Percentiles rank a stretch among this genome's conserved stretches.
Evolutionary conservation across 2,888 invertebrate species (phyloP).

Genomic region (Sesia bembeciformis): DNA sequence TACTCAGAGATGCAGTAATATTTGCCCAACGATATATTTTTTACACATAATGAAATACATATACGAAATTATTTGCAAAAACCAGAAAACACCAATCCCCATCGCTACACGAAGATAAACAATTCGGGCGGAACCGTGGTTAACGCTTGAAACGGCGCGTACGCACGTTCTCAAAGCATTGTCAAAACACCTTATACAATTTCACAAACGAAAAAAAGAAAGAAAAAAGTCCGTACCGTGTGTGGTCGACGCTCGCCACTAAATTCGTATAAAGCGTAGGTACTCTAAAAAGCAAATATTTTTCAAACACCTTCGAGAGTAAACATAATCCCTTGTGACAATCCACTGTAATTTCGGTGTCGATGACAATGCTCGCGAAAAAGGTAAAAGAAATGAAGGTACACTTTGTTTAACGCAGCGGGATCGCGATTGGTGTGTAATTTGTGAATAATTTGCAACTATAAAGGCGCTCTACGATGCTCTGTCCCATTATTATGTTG

Average conservation of each 20-base stretch:
- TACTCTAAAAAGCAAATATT: slow-evolving; percentile 70
- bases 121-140: slow-evolving; percentile 44
- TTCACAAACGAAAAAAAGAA: slow-evolving; percentile 39
- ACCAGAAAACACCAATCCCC: slow-evolving; percentile 2
- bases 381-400: slow-evolving; percentile 25
- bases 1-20: too few species aligned
- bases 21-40: too few species aligned
- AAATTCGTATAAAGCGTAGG: slow-evolving; percentile 49
- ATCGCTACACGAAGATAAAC: slow-evolving; percentile 37
- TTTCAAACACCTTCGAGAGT: slow-evolving; percentile 63
- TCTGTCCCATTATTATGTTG: slow-evolving; percentile 51
- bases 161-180: slow-evolving; percentile 62
- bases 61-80: background rate
- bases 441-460: slow-evolving; percentile 56
- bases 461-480: slow-evolving; percentile 31
- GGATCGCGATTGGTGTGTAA: slow-evolving; percentile 56
- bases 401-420: slow-evolving; percentile 51
- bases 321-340: slow-evolving; percentile 61
- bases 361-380: slow-evolving; percentile 54
- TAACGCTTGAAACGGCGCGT: slow-evolving; percentile 55
- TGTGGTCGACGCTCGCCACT: slow-evolving; percentile 50
- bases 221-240: slow-evolving; percentile 28
- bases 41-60: too few species aligned
- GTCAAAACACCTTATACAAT: slow-evolving; percentile 71
- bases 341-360: slow-evolving; percentile 56